Percentiles rank a stretch among this genome's conserved stretches.
These are phyloP conservation scores for Leptothorax acervorum DNA, from an alignment of 2,888 invertebrate species.

Conservation along the genomic window DNA sequence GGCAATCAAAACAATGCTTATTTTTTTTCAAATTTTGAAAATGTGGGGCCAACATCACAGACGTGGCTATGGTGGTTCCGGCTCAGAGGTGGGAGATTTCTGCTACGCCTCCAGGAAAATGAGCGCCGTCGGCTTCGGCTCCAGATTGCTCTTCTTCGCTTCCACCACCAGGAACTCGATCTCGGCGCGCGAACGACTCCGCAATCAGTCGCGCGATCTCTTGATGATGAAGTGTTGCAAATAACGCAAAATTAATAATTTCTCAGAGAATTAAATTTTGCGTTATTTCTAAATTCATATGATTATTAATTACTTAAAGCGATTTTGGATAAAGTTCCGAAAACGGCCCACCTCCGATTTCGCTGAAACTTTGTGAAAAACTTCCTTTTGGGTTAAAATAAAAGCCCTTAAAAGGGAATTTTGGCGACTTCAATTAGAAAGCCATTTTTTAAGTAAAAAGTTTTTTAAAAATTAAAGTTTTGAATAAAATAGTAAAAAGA, in stretches of 20 bases:
- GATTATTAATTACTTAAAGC: neutral
- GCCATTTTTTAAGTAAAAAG: too few relatives aligned
- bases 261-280: neutral
- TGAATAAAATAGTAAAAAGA: too few relatives aligned
- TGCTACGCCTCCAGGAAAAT: slow-evolving; percentile 97
- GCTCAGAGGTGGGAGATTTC: slow-evolving; percentile 85
- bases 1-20: too few relatives aligned
- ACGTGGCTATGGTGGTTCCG: slow-evolving; percentile 83
- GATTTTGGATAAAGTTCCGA: too few relatives aligned
- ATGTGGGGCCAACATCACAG: too few relatives aligned
- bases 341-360: too few relatives aligned
- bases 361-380: too few relatives aligned
- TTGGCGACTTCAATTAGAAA: too few relatives aligned
- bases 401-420: too few relatives aligned
- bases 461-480: too few relatives aligned
- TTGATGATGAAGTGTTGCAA: slow-evolving; percentile 84
- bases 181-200: slow-evolving; percentile 96
- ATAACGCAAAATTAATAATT: neutral
- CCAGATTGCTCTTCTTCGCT: slow-evolving; percentile 96
- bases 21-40: too few relatives aligned
- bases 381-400: too few relatives aligned
- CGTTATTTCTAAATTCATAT: neutral
- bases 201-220: slow-evolving; percentile 97
- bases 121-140: slow-evolving; percentile 95
- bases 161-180: slow-evolving; percentile 97